Evolutionary conservation across 37 sponge, comb jelly and placozoan genomes (phyloP).

Genomic region (Spongilla lacustris): DNA sequence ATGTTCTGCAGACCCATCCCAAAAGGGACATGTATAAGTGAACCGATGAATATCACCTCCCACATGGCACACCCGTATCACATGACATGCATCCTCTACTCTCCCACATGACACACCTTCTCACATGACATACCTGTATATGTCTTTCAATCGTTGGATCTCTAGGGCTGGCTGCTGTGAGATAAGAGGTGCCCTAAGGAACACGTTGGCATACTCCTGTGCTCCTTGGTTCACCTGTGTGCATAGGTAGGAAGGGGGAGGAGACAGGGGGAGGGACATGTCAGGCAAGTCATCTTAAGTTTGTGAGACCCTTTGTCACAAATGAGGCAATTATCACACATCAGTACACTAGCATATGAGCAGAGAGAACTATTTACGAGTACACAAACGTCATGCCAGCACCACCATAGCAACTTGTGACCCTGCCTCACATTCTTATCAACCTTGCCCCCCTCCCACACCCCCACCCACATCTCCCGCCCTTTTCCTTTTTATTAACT

Average conservation of each 20-base stretch:
- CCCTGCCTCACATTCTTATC: too few species aligned
- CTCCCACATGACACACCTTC: background rate
- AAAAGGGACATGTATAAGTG: background rate
- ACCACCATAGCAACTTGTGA: too few species aligned
- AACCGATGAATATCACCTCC: background rate
- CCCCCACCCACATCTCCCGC: too few species aligned
- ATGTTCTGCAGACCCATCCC: conserved; percentile 34
- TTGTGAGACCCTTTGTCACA: too few species aligned
- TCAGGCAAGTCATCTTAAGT: too few species aligned
- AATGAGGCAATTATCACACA: too few species aligned
- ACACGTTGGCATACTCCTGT: conserved; percentile 81
- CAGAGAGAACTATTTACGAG: too few species aligned
- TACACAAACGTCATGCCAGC: too few species aligned
- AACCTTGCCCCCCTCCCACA: too few species aligned
- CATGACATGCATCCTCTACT: background rate
- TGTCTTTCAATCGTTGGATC: conserved; percentile 65
- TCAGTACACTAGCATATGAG: too few species aligned
- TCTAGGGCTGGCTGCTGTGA: conserved; percentile 25
- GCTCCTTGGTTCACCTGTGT: conserved; percentile 90
- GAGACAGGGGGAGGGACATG: background rate
- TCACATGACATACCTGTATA: conserved; percentile 62
- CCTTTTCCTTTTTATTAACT: too few species aligned
- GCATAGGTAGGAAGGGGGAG: background rate
- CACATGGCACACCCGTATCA: too few species aligned
- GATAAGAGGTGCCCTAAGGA: conserved; percentile 53